These are phyloP conservation scores for pig (Sus scrofa) DNA, from an alignment of 2,113 vertebrate genomes.

Conservation along the genomic window T2T-Sscrofa CM000829.6:33079501-33080000, in stretches of 20 bases:
- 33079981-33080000: not conserved
- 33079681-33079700: not conserved
- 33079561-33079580: no score
- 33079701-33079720: not conserved
- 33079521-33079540: no score
- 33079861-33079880: not conserved
- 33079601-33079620: not conserved
- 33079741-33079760: not conserved
- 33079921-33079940: fast-evolving
- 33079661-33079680: not conserved
- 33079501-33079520: not conserved
- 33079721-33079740: not conserved
- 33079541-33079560: not conserved
- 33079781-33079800: not conserved
- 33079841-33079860: not conserved
- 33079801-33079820: not conserved
- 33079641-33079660: not conserved
- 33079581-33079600: not conserved
- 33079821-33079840: not conserved
- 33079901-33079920: not conserved
- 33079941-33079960: not conserved
- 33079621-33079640: not conserved
- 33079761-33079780: not conserved
- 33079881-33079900: not conserved
- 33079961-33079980: not conserved